These are phyloP conservation scores for Notechis scutatus DNA, from an alignment of 2,113 vertebrate species.

Conservation along the genomic window DNA sequence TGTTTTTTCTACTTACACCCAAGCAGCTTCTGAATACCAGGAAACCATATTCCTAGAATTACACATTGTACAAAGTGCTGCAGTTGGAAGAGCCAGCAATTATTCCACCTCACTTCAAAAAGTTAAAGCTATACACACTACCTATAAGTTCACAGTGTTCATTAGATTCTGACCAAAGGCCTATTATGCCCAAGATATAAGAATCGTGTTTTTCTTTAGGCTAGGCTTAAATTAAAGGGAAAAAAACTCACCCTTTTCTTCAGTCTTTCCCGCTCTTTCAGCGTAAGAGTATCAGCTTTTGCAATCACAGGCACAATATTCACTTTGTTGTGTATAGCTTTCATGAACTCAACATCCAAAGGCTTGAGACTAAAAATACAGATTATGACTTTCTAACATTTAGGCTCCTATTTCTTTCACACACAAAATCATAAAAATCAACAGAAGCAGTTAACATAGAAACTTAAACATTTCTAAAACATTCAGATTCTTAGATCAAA, in stretches of 20 bases:
- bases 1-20: background rate
- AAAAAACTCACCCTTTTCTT: conserved; percentile 85
- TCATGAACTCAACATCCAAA: conserved; percentile 81
- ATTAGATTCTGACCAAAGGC: background rate
- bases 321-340: conserved; percentile 79
- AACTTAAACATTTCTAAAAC: background rate
- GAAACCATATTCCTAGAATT: background rate
- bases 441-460: background rate
- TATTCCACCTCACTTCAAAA: background rate
- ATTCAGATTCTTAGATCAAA: background rate
- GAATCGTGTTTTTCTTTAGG: background rate
- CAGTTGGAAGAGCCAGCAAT: background rate
- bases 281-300: conserved; percentile 77
- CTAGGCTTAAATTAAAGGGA: background rate
- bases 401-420: conserved; percentile 1
- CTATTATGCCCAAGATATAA: background rate
- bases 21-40: background rate
- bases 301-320: conserved; percentile 82
- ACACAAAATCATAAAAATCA: background rate
- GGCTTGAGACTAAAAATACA: conserved; percentile 72
- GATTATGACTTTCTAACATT: background rate
- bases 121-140: background rate
- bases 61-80: background rate
- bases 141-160: background rate
- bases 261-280: conserved; percentile 90